These are phyloP conservation scores for Hystrix brachyura DNA, from an alignment of 2,113 vertebrate genomes.

Conservation along the genomic window DNA sequence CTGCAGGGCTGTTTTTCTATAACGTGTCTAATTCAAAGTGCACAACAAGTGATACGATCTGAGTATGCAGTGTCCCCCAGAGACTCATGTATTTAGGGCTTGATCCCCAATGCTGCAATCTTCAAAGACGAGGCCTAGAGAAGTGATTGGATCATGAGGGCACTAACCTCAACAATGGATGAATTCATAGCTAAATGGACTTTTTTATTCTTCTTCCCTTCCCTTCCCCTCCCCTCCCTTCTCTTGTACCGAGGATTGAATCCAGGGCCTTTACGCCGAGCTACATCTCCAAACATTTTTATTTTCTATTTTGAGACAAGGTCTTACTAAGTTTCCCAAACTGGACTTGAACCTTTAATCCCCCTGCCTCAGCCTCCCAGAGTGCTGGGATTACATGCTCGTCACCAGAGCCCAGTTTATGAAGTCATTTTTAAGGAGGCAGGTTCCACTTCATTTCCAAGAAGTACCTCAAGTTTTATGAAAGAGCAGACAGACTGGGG, in stretches of 20 bases:
- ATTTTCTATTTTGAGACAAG: background rate
- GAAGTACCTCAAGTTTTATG: constrained; percentile 80
- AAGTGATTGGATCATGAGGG: background rate
- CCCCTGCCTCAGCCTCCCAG: no score
- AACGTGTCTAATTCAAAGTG: background rate
- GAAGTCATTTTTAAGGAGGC: constrained; percentile 83
- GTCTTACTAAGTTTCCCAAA: background rate
- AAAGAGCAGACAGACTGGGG: background rate
- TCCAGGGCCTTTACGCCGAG: background rate
- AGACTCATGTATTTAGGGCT: background rate
- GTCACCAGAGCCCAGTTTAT: constrained; percentile 38
- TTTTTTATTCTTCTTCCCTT: background rate
- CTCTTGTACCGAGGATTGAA: background rate
- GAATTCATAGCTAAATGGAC: background rate
- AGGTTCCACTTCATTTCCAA: constrained; percentile 79
- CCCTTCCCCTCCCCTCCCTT: background rate
- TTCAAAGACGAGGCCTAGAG: background rate
- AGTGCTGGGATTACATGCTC: background rate
- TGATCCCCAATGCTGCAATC: background rate
- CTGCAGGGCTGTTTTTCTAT: background rate
- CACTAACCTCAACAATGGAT: background rate
- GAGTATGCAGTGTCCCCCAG: background rate
- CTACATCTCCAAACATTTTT: background rate
- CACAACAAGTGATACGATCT: background rate
- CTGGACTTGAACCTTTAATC: background rate